phyloP scores from a whole-genome alignment of 2,888 invertebrate genomes.

The Ormyrus labotus region DNA sequence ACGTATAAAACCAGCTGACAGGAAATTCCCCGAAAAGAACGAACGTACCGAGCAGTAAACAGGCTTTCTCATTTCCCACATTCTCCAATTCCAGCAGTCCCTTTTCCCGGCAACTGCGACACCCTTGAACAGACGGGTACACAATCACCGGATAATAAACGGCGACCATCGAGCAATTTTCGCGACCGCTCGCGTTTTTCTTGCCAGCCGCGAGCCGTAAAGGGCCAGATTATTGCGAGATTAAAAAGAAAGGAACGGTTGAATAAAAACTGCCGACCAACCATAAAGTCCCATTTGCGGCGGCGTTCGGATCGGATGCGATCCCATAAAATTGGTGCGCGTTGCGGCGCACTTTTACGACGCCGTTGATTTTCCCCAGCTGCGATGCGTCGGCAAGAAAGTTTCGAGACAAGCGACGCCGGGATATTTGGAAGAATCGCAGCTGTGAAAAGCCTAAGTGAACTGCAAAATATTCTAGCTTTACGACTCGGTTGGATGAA shows the following conservation, averaged over 20 bases:
- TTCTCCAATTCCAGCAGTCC: too few species aligned
- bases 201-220: neutral
- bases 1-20: too few species aligned
- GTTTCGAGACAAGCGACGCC: conserved; percentile 9
- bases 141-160: neutral
- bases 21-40: too few species aligned
- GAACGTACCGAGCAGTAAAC: too few species aligned
- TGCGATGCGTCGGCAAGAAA: conserved; percentile 23
- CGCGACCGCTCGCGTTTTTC: neutral
- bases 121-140: too few species aligned
- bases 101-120: too few species aligned
- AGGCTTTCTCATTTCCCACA: too few species aligned
- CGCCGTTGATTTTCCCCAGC: conserved; percentile 35
- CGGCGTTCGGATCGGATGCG: conserved; percentile 55
- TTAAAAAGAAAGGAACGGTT: conserved; percentile 45
- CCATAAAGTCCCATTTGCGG: conserved; percentile 55
- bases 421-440: too few species aligned
- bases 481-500: too few species aligned
- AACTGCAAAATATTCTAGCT: too few species aligned
- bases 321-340: conserved; percentile 58
- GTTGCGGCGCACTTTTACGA: conserved; percentile 35
- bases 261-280: conserved; percentile 34
- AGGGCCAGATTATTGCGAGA: conserved; percentile 37
- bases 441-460: too few species aligned
- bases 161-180: neutral